These are phyloP conservation scores for Platycheirus albimanus DNA, from an alignment of 2,888 invertebrate species.

Conservation along the genomic window DNA sequence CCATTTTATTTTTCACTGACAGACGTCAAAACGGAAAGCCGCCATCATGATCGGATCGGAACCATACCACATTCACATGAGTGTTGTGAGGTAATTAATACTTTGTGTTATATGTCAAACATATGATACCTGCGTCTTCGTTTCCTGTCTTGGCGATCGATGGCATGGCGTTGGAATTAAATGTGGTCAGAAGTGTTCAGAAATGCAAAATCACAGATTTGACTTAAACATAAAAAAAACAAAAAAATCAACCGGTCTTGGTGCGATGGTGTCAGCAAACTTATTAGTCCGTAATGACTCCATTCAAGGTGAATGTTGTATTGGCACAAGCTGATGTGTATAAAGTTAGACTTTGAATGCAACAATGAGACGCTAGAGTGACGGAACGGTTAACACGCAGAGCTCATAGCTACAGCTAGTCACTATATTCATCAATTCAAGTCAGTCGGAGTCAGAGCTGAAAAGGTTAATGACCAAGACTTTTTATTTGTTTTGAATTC, in stretches of 20 bases:
- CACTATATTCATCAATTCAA: not conserved
- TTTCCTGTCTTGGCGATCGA: not conserved
- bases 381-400: not conserved
- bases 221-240: too few relatives aligned
- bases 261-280: not conserved
- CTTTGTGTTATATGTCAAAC: not conserved
- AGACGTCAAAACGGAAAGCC: not conserved
- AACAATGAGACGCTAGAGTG: not conserved
- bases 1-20: not conserved
- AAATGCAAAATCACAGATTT: conserved; percentile 11
- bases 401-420: not conserved
- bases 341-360: not conserved
- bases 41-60: not conserved
- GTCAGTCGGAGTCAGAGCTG: not conserved
- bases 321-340: not conserved
- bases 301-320: conserved; percentile 32
- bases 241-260: conserved; percentile 34
- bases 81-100: not conserved
- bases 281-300: conserved; percentile 2
- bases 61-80: not conserved
- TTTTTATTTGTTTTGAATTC: conserved; percentile 18
- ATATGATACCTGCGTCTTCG: not conserved
- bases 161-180: too few relatives aligned
- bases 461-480: conserved; percentile 42
- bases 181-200: not conserved